phyloP scores from a whole-genome alignment of 2,113 vertebrate genomes.

The Scolopax mira region DNA sequence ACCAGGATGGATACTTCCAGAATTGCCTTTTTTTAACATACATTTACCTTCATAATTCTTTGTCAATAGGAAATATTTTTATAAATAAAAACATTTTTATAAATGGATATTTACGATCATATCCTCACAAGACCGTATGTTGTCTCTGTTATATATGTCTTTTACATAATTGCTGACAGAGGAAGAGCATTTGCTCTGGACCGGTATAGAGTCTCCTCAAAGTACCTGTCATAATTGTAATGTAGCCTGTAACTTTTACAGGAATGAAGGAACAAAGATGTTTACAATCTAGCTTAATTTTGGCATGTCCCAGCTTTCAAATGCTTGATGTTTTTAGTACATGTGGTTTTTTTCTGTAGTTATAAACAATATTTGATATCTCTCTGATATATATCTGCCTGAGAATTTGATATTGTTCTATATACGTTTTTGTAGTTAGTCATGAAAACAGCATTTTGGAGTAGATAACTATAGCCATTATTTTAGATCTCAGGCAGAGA shows the following conservation, averaged over 20 bases:
- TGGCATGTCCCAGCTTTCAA: background rate
- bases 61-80: background rate
- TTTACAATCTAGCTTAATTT: too few relatives aligned
- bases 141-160: background rate
- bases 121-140: background rate
- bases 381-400: background rate
- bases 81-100: too few relatives aligned
- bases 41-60: background rate
- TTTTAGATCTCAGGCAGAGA: conserved; percentile 3
- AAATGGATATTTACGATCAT: too few relatives aligned
- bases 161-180: background rate
- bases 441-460: background rate
- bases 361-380: background rate
- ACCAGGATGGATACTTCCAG: background rate
- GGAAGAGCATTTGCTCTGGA: background rate
- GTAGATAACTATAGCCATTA: background rate
- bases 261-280: too few relatives aligned
- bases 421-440: background rate
- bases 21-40: too few relatives aligned
- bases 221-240: background rate
- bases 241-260: background rate
- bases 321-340: background rate
- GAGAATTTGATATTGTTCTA: background rate
- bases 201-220: background rate
- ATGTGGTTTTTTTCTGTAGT: background rate